Percentiles rank a stretch among this genome's conserved stretches.
These are phyloP conservation scores for Beaufortia kweichowensis DNA, from an alignment of 2,113 vertebrate species.

Conservation along the genomic window DNA sequence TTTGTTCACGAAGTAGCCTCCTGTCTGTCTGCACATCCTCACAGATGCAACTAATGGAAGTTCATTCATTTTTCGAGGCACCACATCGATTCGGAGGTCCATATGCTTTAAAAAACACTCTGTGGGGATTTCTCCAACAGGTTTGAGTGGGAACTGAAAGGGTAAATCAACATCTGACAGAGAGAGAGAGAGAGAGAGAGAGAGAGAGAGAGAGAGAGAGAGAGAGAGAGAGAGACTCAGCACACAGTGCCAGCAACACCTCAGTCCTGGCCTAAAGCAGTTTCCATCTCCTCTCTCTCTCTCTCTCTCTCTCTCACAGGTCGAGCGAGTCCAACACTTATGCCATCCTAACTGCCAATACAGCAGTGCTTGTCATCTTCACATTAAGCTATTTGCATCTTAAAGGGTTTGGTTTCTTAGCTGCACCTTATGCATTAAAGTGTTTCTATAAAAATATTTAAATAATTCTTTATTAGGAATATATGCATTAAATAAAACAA, in stretches of 20 bases:
- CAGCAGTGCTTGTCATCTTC: constrained; percentile 14
- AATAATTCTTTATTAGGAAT: too few species aligned
- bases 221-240: constrained; percentile 11
- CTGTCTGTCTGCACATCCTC: neutral
- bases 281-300: constrained; percentile 32
- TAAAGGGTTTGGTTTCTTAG: neutral
- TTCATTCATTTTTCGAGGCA: constrained; percentile 24
- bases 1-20: constrained; percentile 4
- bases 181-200: constrained; percentile 33
- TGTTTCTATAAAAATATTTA: neutral
- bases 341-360: constrained; percentile 1
- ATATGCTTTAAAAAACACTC: constrained; percentile 2
- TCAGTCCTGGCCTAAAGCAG: constrained; percentile 23
- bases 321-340: constrained; percentile 5
- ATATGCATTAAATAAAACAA: neutral
- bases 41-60: constrained; percentile 4
- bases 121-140: constrained; percentile 5
- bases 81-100: neutral
- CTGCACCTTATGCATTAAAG: neutral
- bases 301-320: constrained; percentile 13
- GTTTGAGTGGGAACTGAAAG: constrained; percentile 21
- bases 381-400: neutral
- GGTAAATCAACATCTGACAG: constrained; percentile 29
- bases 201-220: constrained; percentile 15
- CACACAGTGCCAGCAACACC: constrained; percentile 28